Base-by-base conservation (phyloP, 2,113 vertebrate genomes). In the Lagenorhynchus albirostris region DNA sequence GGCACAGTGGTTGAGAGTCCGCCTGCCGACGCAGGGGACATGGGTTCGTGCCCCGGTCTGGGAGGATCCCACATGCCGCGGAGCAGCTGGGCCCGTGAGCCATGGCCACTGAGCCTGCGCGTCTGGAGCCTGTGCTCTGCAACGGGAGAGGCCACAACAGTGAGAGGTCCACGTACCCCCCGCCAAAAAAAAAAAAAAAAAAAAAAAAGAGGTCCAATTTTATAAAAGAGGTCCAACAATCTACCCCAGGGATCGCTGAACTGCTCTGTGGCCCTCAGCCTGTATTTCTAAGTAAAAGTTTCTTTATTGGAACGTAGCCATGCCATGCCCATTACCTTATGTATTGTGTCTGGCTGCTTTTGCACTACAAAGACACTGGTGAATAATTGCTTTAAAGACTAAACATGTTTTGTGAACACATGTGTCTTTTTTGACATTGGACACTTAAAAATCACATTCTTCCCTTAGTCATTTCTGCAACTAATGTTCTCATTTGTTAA, bases 271-370 rank as follows among this genome's bases (percentile, higher is more conserved):
- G 44, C 15, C 7, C 44, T 70, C 11, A 7, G 38, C 1, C 70
- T 74, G 6, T 15, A 33, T 14, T 38, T 60, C 8, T 29, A 55
- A 65, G 53, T 83, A 26, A 10, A 25, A 89, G n/a, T 86, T 83
- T 47, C 58, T 36, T 0, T 13, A 58, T 1, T 71, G 17, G 33
- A 74, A 33, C 7, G n/a, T 0, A 60, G 83, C 8, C 65, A 26
- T 1, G 0, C 3, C 29, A 9, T 0, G 0, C 18, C 67, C 17
- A 47, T 65, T 17, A 23, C 36, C 47, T 63, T n/a, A 3, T 10
- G 1, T 33, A 38, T 8, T 25, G 1, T 29, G 9, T 41, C 23
- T 41, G 21, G 10, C 18, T 65, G 44, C 6, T 63, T 96, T 18
- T 29, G 36, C 15, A 50, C 3, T 5, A 38, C 11, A 60, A 23